Percentiles rank a stretch among this genome's conserved stretches.
These are phyloP conservation scores for Agrotis clavis DNA, from an alignment of 2,888 invertebrate species.

Conservation along the genomic window DNA sequence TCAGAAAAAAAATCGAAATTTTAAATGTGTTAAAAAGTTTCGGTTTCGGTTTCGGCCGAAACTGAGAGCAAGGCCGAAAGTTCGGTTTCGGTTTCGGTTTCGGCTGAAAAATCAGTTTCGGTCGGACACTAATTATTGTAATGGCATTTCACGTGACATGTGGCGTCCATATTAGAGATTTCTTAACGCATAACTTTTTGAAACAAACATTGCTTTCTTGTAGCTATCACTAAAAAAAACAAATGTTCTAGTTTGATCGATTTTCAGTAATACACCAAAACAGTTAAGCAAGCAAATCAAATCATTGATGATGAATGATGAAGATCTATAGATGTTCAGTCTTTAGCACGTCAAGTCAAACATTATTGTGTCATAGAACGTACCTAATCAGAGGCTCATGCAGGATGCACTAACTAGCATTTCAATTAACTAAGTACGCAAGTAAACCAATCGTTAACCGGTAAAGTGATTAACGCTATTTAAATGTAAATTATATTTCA, in stretches of 20 bases:
- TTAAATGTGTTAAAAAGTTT: too few relatives aligned
- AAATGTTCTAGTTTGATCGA: neutral
- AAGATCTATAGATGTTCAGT: neutral
- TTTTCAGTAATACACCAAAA: neutral
- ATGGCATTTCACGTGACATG: too few relatives aligned
- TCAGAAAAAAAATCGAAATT: too few relatives aligned
- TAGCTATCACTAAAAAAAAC: neutral
- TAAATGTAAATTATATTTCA: constrained; percentile 8
- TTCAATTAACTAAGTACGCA: constrained; percentile 5
- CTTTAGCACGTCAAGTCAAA: neutral
- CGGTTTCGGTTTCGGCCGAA: too few relatives aligned
- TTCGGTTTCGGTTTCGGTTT: too few relatives aligned
- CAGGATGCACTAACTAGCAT: constrained; percentile 32
- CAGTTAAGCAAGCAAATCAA: neutral
- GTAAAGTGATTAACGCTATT: constrained; percentile 5
- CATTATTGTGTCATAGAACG: constrained; percentile 20
- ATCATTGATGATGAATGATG: neutral
- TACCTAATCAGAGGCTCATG: neutral
- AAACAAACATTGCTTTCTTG: too few relatives aligned
- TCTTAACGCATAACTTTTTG: too few relatives aligned
- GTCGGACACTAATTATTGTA: too few relatives aligned
- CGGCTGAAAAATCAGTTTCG: too few relatives aligned
- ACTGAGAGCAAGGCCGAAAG: too few relatives aligned
- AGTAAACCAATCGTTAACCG: constrained; percentile 10
- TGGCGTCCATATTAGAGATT: too few relatives aligned